Evolutionary conservation across 2,797 vertebrate species (phyloP), one percentile per base, ranked within the genome.

Genomic region (Melanitta fusca): DNA sequence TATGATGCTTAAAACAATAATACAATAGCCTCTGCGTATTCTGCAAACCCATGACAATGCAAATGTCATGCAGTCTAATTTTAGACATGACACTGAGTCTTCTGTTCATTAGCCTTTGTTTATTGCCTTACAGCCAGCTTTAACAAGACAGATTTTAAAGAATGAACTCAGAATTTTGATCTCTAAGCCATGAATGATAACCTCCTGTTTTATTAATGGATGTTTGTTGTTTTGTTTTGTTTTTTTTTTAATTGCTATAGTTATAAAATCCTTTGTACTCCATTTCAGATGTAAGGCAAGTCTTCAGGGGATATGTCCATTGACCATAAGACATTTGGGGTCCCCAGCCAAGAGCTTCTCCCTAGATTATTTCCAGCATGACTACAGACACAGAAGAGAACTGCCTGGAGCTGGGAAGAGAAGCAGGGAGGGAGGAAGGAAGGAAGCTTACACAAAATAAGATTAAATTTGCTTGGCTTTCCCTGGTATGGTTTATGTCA

Each of bases 81-180:
- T 93, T 91, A 94, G 87, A 43, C 45, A 25, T 24, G 61, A 78
- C 69, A 87, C 68, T n/a, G n/a, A 89, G 69, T 56, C 89, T 91
- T 93, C 84, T 96, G 81, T 92, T 91, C 45, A 22, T 91, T 92
- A 69, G 75, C 72, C 75, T 89, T 93, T 96, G 81, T 93, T 93
- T 91, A 54, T 96, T 96, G 93, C 95, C 54, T 78, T 88, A 45
- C 8, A 61, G 77, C 43, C 43, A 64, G 56, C 65, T 89, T 89
- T 85, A 70, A 51, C 61, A 65, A 56, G 71, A 78, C 25, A 18
- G 32, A 60, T 72, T 91, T 81, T 72, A n/a, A 77, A 78, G 75
- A 78, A 78, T 45, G 19, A 70, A 9, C 41, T 91, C 57, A 61
- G 51, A 82, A 61, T 82, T 88, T 81, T 85, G 25, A 2, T 70